Percentiles rank a stretch among this genome's conserved stretches.
Conservation (phyloP, 2,113 vertebrate genomes). For the Trinectes maculatus region DNA sequence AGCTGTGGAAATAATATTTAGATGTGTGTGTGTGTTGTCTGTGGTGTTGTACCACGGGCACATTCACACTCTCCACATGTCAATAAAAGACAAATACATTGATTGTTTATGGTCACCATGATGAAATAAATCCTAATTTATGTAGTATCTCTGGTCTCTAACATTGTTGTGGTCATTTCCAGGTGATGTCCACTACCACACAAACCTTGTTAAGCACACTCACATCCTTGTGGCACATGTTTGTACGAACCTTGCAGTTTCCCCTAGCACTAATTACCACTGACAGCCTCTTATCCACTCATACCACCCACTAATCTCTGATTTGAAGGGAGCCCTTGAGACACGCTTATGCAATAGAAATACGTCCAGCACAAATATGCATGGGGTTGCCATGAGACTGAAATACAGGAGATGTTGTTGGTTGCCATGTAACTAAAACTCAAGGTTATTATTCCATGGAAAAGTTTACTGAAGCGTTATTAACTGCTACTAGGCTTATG, state of each 20-base stretch:
- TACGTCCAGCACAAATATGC: conserved; percentile 49
- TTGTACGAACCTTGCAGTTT: conserved; percentile 6
- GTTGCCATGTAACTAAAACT: conserved; percentile 46
- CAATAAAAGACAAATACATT: conserved; percentile 58
- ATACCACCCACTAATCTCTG: conserved; percentile 57
- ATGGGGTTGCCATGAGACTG: conserved; percentile 48
- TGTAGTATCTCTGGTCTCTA: conserved; percentile 37
- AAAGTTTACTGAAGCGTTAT: background rate
- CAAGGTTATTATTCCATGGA: background rate
- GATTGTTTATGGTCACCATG: conserved; percentile 67
- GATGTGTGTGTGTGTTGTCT: conserved; percentile 50
- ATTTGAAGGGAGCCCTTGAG: conserved; percentile 57
- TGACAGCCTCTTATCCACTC: conserved; percentile 56
- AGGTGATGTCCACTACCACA: background rate
- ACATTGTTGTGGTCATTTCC: conserved; percentile 35
- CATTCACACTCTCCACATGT: conserved; percentile 61
- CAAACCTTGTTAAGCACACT: no score
- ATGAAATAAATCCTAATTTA: conserved; percentile 73
- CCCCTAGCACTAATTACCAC: conserved; percentile 23
- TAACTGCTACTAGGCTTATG: background rate
- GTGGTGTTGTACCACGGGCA: conserved; percentile 40
- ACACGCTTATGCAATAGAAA: conserved; percentile 61
- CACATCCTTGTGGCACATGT: background rate
- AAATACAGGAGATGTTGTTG: conserved; percentile 21
- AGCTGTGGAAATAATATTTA: conserved; percentile 49